These are phyloP conservation scores for Litocranius walleri DNA, from an alignment of 2,113 vertebrate species.

Conservation along the genomic window DNA sequence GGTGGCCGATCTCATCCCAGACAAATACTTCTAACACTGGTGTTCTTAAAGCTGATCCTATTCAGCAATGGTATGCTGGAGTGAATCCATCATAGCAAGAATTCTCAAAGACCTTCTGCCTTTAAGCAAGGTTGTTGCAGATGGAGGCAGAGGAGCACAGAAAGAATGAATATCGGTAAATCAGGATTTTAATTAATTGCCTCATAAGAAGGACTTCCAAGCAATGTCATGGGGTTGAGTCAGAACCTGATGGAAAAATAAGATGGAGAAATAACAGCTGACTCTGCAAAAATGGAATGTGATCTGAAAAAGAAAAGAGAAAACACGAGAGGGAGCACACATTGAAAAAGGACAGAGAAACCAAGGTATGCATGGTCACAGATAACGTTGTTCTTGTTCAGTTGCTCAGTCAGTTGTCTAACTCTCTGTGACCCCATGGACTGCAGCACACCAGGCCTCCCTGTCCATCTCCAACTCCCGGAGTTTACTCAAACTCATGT, in stretches of 20 bases:
- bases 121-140: fast-evolving
- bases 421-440: not conserved
- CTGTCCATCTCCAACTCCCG: not conserved
- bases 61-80: not conserved
- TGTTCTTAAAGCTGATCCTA: not conserved
- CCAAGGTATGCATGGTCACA: fast-evolving
- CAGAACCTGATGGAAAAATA: not conserved
- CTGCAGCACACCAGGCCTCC: not conserved
- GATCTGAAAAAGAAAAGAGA: not conserved
- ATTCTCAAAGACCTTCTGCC: not conserved
- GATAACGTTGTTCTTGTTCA: not conserved
- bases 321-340: fast-evolving
- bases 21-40: not conserved
- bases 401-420: not conserved
- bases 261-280: not conserved
- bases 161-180: not conserved
- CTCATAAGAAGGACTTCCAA: not conserved
- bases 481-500: not conserved
- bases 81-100: not conserved
- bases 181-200: not conserved
- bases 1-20: not conserved
- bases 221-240: not conserved
- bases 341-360: no score
- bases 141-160: not conserved
- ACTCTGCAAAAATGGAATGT: not conserved